These are phyloP conservation scores for Oithona nana DNA, from an alignment of 2,888 invertebrate species.

Conservation along the genomic window DNA sequence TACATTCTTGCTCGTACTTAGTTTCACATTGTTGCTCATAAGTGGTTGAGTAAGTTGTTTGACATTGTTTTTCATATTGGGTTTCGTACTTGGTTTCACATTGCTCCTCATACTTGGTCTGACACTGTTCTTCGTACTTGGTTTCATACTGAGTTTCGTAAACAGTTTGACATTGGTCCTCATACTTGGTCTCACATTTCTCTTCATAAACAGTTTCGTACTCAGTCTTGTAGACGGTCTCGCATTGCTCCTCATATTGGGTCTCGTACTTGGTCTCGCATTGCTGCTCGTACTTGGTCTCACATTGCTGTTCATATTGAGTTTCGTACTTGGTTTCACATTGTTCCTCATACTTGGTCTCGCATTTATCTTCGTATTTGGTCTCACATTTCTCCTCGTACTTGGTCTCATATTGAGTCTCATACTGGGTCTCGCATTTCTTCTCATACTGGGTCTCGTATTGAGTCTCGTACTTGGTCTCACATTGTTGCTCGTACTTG, in stretches of 20 bases:
- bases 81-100: conserved; percentile 17
- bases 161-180: conserved; percentile 14
- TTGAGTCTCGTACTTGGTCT: conserved; percentile 9
- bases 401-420: conserved; percentile 15
- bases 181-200: conserved; percentile 15
- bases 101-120: conserved; percentile 16
- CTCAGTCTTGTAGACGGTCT: conserved; percentile 15
- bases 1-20: conserved; percentile 13
- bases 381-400: conserved; percentile 17
- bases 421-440: conserved; percentile 15
- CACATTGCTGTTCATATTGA: conserved; percentile 13
- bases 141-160: conserved; percentile 16
- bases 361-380: conserved; percentile 16
- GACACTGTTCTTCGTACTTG: conserved; percentile 11
- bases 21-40: conserved; percentile 16
- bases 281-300: conserved; percentile 16
- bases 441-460: conserved; percentile 6
- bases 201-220: conserved; percentile 13
- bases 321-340: conserved; percentile 15
- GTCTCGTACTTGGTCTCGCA: conserved; percentile 18
- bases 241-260: conserved; percentile 16
- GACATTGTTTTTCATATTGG: conserved; percentile 11
- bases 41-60: conserved; percentile 15
- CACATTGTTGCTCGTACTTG: conserved; percentile 5
- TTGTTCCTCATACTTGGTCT: conserved; percentile 16